These are phyloP conservation scores for Pammene fasciana DNA, from an alignment of 2,888 invertebrate genomes.

Conservation along the genomic window DNA sequence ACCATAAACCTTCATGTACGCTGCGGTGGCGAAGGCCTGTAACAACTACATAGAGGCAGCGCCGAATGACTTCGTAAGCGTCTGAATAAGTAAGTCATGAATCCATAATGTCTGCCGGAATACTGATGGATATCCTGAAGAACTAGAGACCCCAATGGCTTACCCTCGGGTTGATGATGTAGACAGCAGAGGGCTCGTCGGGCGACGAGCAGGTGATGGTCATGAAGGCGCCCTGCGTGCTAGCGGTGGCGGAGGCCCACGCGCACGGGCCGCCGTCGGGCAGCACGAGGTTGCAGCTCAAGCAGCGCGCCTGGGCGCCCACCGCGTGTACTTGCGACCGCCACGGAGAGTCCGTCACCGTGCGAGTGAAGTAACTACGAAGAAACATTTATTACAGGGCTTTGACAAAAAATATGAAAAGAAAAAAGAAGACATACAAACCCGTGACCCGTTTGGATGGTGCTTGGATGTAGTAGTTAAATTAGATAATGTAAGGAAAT, in stretches of 20 bases:
- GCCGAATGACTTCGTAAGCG: no score
- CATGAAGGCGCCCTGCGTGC: conserved; percentile 85
- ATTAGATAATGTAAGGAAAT: no score
- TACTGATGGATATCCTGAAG: no score
- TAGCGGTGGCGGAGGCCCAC: conserved; percentile 85
- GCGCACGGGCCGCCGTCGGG: conserved; percentile 84
- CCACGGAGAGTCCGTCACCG: conserved; percentile 85
- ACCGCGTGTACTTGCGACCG: conserved; percentile 88
- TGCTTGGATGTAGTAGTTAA: no score
- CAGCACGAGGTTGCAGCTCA: conserved; percentile 86
- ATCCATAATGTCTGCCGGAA: no score
- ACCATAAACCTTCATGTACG: no score
- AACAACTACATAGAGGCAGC: no score
- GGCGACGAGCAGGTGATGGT: conserved; percentile 89
- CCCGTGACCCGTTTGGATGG: no score
- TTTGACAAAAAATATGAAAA: no score
- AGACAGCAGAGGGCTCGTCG: conserved; percentile 84
- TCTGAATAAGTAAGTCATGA: no score
- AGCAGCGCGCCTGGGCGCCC: conserved; percentile 80
- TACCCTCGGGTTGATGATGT: conserved; percentile 77
- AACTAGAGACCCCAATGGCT: conserved; percentile 72
- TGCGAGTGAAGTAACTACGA: conserved; percentile 89
- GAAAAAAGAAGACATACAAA: no score
- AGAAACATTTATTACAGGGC: not conserved
- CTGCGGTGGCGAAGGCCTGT: no score